Conservation (phyloP, 2,888 invertebrate genomes). For the Oscheius onirici region DNA sequence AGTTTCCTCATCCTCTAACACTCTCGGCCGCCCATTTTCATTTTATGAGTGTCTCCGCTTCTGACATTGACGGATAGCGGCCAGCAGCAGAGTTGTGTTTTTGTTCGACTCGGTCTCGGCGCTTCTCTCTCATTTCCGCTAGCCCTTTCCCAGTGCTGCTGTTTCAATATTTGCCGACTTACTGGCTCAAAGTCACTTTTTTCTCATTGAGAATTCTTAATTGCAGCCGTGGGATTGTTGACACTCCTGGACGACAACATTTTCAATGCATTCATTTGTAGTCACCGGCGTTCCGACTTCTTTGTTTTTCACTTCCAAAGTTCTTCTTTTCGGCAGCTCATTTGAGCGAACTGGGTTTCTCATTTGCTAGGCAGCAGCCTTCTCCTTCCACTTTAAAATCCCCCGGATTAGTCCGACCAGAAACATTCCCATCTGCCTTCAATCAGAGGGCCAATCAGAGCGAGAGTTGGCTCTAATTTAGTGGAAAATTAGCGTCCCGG, state of each 20-base stretch:
- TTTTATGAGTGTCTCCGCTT: neutral
- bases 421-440: constrained; percentile 2
- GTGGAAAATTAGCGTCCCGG: constrained; percentile 20
- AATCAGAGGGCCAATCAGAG: constrained; percentile 9
- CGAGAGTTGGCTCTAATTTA: constrained; percentile 26
- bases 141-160: neutral
- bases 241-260: neutral
- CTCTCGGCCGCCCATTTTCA: neutral
- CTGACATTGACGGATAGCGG: constrained; percentile 3
- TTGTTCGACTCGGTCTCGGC: neutral
- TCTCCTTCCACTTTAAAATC: neutral
- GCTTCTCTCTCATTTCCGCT: neutral
- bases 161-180: neutral
- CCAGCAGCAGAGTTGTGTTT: neutral
- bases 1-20: neutral
- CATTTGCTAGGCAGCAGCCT: no score
- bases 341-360: neutral
- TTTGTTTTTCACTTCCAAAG: neutral
- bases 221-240: constrained; percentile 17
- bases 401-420: neutral
- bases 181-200: neutral
- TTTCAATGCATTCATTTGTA: neutral
- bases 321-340: neutral
- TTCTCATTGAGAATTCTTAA: neutral
- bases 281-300: neutral